Evolutionary conservation across 1,140 invertebrate genomes (phyloP).

Genomic region (Aculops lycopersici): DNA sequence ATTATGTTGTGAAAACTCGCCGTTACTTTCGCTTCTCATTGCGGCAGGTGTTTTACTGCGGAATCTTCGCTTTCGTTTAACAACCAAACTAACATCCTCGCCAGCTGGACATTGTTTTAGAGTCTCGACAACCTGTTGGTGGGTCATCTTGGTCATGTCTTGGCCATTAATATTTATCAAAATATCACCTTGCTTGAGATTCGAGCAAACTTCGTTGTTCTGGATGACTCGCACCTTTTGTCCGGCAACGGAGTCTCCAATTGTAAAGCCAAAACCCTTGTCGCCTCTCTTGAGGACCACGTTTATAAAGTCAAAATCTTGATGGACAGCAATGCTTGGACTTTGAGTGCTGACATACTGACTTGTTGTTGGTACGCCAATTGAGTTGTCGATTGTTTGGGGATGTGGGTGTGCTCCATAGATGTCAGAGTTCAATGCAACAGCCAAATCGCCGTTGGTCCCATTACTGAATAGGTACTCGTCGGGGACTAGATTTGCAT

Average conservation of each 20-base stretch:
- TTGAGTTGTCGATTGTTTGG: not conserved
- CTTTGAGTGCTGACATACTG: not conserved
- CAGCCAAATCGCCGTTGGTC: not conserved
- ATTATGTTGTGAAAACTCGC: no score
- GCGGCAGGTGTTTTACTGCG: no score
- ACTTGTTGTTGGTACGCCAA: not conserved
- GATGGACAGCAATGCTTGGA: not conserved
- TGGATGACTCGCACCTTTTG: slow-evolving; percentile 87
- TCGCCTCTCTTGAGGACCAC: slow-evolving; percentile 64
- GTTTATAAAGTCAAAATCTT: slow-evolving; percentile 18
- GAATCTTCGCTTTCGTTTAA: slow-evolving; percentile 32
- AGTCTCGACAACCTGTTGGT: slow-evolving; percentile 74
- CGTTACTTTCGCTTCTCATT: no score
- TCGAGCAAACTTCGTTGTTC: slow-evolving; percentile 62
- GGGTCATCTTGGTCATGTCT: slow-evolving; percentile 50
- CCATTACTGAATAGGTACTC: not conserved
- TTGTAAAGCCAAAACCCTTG: slow-evolving; percentile 81
- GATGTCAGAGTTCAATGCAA: not conserved
- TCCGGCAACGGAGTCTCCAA: slow-evolving; percentile 70
- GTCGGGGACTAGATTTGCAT: slow-evolving; percentile 2
- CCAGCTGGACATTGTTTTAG: slow-evolving; percentile 55
- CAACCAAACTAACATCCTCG: slow-evolving; percentile 51
- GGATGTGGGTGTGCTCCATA: not conserved
- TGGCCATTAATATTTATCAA: slow-evolving; percentile 70
- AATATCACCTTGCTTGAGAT: slow-evolving; percentile 69